Percentiles rank a stretch among this genome's conserved stretches.
Evolutionary conservation across 2,888 invertebrate species (phyloP).

Genomic region (Vanessa cardui): DNA sequence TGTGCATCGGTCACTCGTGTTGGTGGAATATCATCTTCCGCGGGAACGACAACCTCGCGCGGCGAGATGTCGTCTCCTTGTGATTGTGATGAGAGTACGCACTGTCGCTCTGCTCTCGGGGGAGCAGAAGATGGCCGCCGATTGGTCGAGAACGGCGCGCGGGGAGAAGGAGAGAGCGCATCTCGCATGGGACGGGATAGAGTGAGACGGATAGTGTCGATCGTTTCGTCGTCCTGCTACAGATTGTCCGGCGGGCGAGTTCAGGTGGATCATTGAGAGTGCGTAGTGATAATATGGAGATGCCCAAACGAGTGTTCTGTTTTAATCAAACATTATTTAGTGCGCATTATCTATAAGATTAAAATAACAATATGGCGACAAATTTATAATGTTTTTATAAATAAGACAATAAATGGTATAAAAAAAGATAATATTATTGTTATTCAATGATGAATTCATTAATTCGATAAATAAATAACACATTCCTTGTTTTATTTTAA

Average conservation of each 20-base stretch:
- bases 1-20: conserved; percentile 60
- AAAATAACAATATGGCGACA: conserved; percentile 51
- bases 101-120: conserved; percentile 83
- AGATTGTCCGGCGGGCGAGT: conserved; percentile 71
- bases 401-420: background rate
- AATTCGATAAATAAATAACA: background rate
- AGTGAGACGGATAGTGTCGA: conserved; percentile 71
- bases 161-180: conserved; percentile 77
- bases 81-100: conserved; percentile 80
- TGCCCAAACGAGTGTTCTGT: conserved; percentile 61
- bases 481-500: background rate
- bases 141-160: conserved; percentile 78
- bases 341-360: conserved; percentile 54
- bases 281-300: conserved; percentile 77
- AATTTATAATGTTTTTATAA: conserved; percentile 5
- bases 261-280: conserved; percentile 77
- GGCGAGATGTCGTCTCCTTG: conserved; percentile 78
- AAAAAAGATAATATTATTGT: background rate
- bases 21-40: conserved; percentile 55
- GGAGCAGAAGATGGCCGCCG: conserved; percentile 80
- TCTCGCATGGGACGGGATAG: conserved; percentile 63
- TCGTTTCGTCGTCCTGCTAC: conserved; percentile 71
- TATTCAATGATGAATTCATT: background rate
- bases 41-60: conserved; percentile 77
- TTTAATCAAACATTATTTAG: conserved; percentile 55